Base-by-base conservation (phyloP, 2,888 invertebrate genomes). In the Orthosia gracilis region DNA sequence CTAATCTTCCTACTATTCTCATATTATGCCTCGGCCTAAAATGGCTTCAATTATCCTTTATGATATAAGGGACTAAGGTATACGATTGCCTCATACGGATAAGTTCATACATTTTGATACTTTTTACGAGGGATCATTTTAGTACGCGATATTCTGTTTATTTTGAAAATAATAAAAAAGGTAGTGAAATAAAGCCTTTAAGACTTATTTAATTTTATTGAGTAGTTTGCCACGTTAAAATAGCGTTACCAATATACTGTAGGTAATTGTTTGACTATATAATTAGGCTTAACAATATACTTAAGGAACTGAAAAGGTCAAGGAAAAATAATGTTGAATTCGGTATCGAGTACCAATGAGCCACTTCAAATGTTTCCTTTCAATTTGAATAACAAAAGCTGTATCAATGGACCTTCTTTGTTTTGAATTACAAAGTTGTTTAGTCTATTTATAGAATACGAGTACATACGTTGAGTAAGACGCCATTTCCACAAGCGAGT, bases 71-170 rank as follows among this genome's bases (percentile, higher is more conserved):
- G 7, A 49, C 54, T 49, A n/a, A 23, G 4, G 49, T 40, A 67
- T 55, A 57, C n/a, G 50, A 50, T 26, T 49, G 12, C n/a, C 5
- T 21, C 17, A 12, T 15, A 54, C 3, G 11, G 21, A 65, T 65
- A 47, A 31, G 18, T 23, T 13, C 15, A 54, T 73, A 49, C 0
- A 26, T 67, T n/a, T 57, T 68, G n/a, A 21, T 45, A 0, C 15
- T 45, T 47, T 78, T 57, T 45, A 78, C 15, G 78, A 50, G 18
- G 49, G 49, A 66, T 49, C 17, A 26, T 15, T 77, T 73, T 49
- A 67, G 26, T 63, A 18, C 52, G 45, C 18, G 45, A 64, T 47
- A 64, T 76, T 76, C 75, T 59, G 26, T 75, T 75, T 61, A 61
- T 61, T 58, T 50, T 45, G 23, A 26, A 47, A n/a, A 54, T 47